Conservation (phyloP, 2,113 vertebrate genomes). For the Labeo catla region DNA sequence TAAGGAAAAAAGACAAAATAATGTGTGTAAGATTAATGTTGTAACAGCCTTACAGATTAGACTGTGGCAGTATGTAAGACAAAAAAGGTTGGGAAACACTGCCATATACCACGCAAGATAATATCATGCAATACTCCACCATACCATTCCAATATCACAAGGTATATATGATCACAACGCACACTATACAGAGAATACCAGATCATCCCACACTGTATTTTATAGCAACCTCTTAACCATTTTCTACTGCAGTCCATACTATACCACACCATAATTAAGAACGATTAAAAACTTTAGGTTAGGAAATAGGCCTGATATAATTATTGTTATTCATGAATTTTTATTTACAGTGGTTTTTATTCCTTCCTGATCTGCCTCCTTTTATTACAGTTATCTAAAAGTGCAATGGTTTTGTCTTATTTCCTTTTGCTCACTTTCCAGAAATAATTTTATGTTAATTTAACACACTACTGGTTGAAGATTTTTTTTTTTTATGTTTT, state of each 20-base stretch:
- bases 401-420: neutral
- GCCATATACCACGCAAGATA: neutral
- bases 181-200: neutral
- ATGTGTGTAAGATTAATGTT: neutral
- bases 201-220: neutral
- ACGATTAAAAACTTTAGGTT: neutral
- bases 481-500: neutral
- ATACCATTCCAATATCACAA: neutral
- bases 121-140: neutral
- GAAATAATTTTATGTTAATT: neutral
- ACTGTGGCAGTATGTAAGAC: neutral
- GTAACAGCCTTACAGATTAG: neutral
- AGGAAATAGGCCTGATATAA: neutral
- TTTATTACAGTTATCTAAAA: neutral
- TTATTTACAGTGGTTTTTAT: neutral
- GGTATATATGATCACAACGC: neutral
- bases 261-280: neutral
- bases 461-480: neutral
- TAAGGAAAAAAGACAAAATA: neutral
- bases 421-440: neutral
- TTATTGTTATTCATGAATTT: neutral
- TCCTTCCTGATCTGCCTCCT: neutral
- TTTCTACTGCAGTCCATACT: neutral
- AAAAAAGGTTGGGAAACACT: constrained; percentile 38
- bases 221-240: neutral